Conservation (phyloP, 2,797 vertebrate genomes). For the Lycodopsis pacificus region DNA sequence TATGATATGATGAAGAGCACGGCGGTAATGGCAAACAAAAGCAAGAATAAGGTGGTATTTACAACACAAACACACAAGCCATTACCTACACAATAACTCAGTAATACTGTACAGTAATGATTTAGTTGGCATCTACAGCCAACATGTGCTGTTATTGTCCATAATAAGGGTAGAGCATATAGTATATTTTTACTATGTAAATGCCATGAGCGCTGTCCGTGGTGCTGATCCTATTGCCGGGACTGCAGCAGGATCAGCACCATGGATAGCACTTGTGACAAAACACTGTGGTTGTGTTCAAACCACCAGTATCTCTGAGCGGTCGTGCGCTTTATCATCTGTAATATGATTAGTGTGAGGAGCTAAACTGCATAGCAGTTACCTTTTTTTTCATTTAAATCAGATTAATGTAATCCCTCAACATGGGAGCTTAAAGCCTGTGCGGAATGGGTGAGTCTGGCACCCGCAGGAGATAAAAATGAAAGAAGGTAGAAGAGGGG, state of each 20-base stretch:
- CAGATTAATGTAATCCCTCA: constrained; percentile 56
- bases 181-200: neutral
- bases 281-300: neutral
- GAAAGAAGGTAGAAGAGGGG: constrained; percentile 8
- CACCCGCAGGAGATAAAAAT: constrained; percentile 11
- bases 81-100: neutral
- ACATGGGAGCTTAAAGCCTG: constrained; percentile 41
- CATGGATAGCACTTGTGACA: constrained; percentile 16
- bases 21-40: neutral
- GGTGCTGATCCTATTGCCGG: constrained; percentile 25
- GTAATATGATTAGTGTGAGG: constrained; percentile 35
- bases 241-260: constrained; percentile 3
- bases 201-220: constrained; percentile 6
- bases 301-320: constrained; percentile 8
- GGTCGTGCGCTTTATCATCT: constrained; percentile 10
- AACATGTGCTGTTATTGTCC: neutral
- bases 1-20: neutral
- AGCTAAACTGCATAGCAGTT: constrained; percentile 45
- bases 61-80: neutral
- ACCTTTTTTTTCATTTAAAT: constrained; percentile 51
- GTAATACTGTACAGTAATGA: neutral
- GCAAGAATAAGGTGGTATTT: neutral
- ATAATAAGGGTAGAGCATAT: neutral
- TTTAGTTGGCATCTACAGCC: neutral
- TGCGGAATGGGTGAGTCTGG: constrained; percentile 11